These are phyloP conservation scores for Aspiorhynchus laticeps DNA, from an alignment of 2,113 vertebrate species.

Conservation along the genomic window DNA sequence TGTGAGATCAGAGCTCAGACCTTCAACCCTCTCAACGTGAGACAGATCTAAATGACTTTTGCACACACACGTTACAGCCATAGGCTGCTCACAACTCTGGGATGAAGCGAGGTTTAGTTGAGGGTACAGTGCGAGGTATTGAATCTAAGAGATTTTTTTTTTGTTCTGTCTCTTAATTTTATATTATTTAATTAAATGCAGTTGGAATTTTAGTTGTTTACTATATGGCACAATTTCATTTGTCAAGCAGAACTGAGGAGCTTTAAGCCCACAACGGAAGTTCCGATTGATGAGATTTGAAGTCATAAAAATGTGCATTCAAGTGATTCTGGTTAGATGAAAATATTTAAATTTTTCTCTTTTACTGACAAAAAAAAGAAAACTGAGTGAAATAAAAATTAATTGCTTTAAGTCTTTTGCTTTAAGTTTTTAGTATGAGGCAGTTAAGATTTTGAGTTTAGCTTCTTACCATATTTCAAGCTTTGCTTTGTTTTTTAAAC, in stretches of 20 bases:
- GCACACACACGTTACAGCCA: neutral
- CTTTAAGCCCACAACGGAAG: neutral
- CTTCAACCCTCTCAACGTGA: slow-evolving; percentile 10
- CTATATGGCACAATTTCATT: neutral
- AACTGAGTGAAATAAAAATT: too few species aligned
- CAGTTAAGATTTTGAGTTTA: too few species aligned
- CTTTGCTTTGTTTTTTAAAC: too few species aligned
- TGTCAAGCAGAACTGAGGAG: neutral
- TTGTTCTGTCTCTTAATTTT: neutral
- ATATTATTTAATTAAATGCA: neutral
- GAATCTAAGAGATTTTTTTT: neutral
- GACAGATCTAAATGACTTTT: slow-evolving; percentile 1
- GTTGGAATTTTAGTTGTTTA: neutral
- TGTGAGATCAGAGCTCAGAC: slow-evolving; percentile 20
- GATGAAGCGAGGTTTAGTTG: neutral
- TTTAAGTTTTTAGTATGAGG: too few species aligned
- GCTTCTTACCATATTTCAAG: too few species aligned
- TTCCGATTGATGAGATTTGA: neutral
- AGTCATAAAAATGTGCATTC: neutral
- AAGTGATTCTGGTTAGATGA: neutral
- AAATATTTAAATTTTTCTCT: neutral
- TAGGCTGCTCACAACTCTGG: neutral
- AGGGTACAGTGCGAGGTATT: neutral
- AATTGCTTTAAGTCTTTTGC: too few species aligned
- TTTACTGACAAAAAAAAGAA: neutral